phyloP scores from a whole-genome alignment of 2,113 vertebrate genomes.

The Equus przewalskii region DNA sequence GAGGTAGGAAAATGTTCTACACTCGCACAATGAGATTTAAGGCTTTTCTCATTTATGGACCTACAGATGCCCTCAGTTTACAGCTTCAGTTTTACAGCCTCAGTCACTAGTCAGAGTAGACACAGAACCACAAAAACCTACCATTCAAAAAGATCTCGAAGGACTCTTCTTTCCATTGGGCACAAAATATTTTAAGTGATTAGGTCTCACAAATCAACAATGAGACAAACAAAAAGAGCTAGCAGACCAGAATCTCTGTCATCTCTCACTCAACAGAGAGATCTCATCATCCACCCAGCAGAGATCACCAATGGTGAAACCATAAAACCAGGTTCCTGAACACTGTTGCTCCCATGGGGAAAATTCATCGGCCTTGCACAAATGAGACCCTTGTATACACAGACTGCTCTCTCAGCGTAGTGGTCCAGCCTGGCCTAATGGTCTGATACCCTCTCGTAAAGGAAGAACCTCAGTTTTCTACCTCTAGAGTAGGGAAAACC shows the following conservation, averaged over 20 bases:
- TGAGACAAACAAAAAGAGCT: not conserved
- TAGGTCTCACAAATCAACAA: not conserved
- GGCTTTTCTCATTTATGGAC: not conserved
- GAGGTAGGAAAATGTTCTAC: not conserved
- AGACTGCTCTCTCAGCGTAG: not conserved
- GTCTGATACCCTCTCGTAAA: not conserved
- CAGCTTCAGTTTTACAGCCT: not conserved
- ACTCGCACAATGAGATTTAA: not conserved
- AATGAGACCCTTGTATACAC: no score
- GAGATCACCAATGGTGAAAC: not conserved
- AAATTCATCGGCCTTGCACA: fast-evolving
- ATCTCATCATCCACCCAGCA: not conserved
- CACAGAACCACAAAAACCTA: not conserved
- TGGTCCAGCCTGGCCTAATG: not conserved
- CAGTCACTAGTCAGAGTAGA: no score
- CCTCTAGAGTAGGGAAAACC: not conserved
- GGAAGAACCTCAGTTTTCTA: not conserved
- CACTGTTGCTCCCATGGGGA: not conserved
- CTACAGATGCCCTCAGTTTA: not conserved
- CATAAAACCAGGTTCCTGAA: not conserved
- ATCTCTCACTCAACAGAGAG: not conserved
- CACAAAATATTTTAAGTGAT: not conserved
- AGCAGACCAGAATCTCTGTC: not conserved
- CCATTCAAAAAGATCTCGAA: not conserved
- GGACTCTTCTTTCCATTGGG: not conserved